Conservation (phyloP, 2,113 vertebrate species). For the Puntigrus tetrazona region DNA sequence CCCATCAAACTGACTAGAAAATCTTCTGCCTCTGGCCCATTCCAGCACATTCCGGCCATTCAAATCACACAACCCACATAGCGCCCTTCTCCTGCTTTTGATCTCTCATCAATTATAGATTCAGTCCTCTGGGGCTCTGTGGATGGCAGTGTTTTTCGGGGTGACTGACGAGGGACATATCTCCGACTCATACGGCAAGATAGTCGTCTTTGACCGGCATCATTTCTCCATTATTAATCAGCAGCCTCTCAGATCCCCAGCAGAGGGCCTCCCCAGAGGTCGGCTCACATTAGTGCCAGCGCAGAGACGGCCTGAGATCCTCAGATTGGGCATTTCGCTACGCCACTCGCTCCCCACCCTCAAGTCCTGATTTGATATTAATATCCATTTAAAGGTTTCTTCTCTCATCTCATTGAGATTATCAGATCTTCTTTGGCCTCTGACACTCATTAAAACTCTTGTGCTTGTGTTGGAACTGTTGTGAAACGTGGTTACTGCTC, state of each 20-base stretch:
- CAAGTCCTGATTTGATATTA: conserved; percentile 76
- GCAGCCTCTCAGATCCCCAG: conserved; percentile 63
- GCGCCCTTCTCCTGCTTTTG: conserved; percentile 68
- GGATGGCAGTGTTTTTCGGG: conserved; percentile 65
- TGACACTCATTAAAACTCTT: conserved; percentile 64
- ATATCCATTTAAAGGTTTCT: conserved; percentile 77
- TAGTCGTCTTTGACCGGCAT: conserved; percentile 68
- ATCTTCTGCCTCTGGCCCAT: conserved; percentile 57
- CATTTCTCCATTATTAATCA: conserved; percentile 79
- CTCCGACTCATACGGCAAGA: conserved; percentile 11
- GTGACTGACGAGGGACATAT: conserved; percentile 63
- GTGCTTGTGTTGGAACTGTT: conserved; percentile 50
- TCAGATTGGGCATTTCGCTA: conserved; percentile 82
- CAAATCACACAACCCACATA: conserved; percentile 67
- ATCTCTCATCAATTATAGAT: conserved; percentile 79
- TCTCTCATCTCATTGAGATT: conserved; percentile 71
- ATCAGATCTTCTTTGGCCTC: conserved; percentile 58
- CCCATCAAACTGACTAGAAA: neutral
- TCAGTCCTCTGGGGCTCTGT: conserved; percentile 64
- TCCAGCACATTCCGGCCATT: conserved; percentile 70
- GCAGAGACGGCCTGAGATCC: conserved; percentile 54
- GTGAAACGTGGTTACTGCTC: conserved; percentile 48
- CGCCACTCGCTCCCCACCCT: conserved; percentile 72
- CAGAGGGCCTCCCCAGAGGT: conserved; percentile 70
- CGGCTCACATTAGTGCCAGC: conserved; percentile 75